A percentile compares a stretch with the other conserved stretches of the same genome.
These are phyloP conservation scores for Entomyzon cyanotis DNA, from an alignment of 2,113 vertebrate genomes.

Conservation along the genomic window DNA sequence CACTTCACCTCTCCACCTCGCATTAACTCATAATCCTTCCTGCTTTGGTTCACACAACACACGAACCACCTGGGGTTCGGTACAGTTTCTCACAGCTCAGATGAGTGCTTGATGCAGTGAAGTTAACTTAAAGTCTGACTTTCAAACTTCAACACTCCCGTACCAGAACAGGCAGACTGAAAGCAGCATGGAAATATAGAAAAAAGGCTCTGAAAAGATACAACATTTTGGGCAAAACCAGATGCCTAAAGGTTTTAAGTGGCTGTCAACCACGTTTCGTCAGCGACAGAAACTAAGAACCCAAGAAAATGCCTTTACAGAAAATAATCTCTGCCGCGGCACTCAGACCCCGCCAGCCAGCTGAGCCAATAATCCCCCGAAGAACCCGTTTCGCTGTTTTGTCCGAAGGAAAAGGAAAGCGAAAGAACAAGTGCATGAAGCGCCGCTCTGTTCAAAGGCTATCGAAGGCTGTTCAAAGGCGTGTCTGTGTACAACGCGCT, in stretches of 20 bases:
- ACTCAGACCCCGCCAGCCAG: neutral
- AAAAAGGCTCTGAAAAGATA: neutral
- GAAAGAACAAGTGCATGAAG: neutral
- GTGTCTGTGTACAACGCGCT: neutral
- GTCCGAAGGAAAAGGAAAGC: neutral
- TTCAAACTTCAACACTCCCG: neutral
- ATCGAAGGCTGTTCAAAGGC: fast-evolving
- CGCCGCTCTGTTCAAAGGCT: neutral
- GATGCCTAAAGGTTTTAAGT: neutral
- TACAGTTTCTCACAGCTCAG: neutral
- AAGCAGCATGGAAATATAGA: neutral
- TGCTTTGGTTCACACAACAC: neutral
- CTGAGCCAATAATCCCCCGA: neutral
- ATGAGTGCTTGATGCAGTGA: neutral
- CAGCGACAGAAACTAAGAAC: neutral
- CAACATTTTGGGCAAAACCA: neutral
- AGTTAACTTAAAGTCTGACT: neutral
- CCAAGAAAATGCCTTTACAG: neutral
- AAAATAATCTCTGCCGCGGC: neutral
- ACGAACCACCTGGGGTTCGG: neutral
- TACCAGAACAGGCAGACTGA: neutral
- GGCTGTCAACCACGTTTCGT: neutral
- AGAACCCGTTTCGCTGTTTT: neutral
- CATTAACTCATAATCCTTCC: neutral
- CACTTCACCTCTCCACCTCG: neutral